A percentile compares a stretch with the other conserved stretches of the same genome.
Conservation (phyloP, 2,888 invertebrate species). For the Podotricha telesiphe region DNA sequence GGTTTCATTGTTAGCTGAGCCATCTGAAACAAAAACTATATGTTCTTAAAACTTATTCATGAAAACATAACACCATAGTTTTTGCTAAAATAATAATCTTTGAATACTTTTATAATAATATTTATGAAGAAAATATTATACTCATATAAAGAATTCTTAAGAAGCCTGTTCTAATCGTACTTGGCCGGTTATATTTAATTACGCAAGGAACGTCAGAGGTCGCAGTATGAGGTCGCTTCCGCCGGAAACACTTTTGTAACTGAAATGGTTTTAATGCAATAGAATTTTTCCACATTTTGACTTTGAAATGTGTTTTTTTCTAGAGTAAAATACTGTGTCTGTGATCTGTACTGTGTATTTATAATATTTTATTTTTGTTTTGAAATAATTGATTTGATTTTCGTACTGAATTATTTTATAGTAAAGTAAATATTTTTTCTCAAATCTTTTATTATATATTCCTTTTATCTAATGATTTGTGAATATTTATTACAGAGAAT, state of each 20-base stretch:
- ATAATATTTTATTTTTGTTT: background rate
- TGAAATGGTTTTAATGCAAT: constrained; percentile 33
- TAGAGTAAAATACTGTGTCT: constrained; percentile 9
- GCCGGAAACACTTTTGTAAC: constrained; percentile 40
- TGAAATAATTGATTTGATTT: background rate
- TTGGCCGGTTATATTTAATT: constrained; percentile 42
- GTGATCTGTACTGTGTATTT: background rate
- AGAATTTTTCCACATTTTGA: constrained; percentile 31
- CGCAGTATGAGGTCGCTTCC: constrained; percentile 42
- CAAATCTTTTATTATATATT: no score
- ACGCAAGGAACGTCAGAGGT: constrained; percentile 40
- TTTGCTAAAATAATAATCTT: no score
- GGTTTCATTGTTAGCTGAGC: no score
- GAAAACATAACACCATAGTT: no score
- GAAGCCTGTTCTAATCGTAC: background rate
- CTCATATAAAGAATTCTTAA: background rate
- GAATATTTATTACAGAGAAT: no score
- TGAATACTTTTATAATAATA: no score
- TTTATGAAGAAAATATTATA: background rate
- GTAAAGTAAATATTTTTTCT: no score
- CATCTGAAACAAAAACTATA: no score
- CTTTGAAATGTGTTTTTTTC: constrained; percentile 12
- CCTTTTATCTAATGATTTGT: no score
- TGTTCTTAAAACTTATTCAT: no score
- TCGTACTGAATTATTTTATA: background rate